A percentile compares a stretch with the other conserved stretches of the same genome.
These are phyloP conservation scores for Leptinotarsa haldemani DNA, from an alignment of 2,888 invertebrate species.

Conservation along the genomic window DNA sequence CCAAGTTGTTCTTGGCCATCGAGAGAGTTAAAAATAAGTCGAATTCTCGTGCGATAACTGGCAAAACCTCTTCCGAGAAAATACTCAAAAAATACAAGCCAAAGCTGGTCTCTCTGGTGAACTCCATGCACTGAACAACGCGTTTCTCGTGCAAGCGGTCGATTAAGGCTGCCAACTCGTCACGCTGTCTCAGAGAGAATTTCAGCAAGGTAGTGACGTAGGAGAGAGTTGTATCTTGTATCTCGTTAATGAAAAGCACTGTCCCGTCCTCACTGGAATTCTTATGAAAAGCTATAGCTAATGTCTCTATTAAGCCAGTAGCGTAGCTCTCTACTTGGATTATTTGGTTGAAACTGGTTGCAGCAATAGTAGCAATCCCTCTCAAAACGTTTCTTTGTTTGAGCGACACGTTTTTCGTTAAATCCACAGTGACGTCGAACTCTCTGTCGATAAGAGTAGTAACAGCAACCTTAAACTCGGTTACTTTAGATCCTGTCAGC, in stretches of 20 bases:
- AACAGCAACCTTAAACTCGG: neutral
- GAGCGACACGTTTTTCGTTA: conserved; percentile 49
- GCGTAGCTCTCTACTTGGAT: conserved; percentile 33
- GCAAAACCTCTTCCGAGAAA: conserved; percentile 54
- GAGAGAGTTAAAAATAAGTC: conserved; percentile 47
- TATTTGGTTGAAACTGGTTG: conserved; percentile 30
- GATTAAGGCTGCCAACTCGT: conserved; percentile 49
- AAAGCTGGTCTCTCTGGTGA: conserved; percentile 46
- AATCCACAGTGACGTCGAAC: conserved; percentile 42
- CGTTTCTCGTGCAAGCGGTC: conserved; percentile 47
- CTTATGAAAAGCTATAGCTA: conserved; percentile 45
- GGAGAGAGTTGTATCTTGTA: conserved; percentile 48
- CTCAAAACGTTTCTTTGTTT: conserved; percentile 55
- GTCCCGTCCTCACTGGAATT: conserved; percentile 35
- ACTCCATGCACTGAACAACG: conserved; percentile 50
- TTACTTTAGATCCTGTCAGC: conserved; percentile 24
- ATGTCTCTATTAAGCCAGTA: conserved; percentile 35
- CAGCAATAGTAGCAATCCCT: conserved; percentile 52
- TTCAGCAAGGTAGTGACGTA: conserved; percentile 49
- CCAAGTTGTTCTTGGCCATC: conserved; percentile 26
- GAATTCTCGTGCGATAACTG: conserved; percentile 52
- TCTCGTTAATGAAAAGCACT: conserved; percentile 43
- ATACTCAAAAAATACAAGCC: conserved; percentile 56
- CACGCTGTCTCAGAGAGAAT: conserved; percentile 50
- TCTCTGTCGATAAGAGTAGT: conserved; percentile 5